These are phyloP conservation scores for Drosophila anceps DNA, from an alignment of 2,888 invertebrate species.

Conservation along the genomic window DNA sequence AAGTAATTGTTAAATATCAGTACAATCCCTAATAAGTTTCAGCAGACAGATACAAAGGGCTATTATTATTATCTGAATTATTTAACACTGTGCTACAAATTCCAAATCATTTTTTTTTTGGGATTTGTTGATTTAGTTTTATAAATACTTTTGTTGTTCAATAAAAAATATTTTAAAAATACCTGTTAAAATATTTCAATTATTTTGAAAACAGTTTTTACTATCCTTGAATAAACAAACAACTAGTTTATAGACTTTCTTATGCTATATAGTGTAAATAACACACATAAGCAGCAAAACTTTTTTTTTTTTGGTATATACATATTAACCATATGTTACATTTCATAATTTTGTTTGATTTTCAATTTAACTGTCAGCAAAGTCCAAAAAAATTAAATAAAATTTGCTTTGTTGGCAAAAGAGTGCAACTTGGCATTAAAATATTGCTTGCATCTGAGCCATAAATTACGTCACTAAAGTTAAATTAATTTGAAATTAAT, in stretches of 20 bases:
- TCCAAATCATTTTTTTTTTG: too few species aligned
- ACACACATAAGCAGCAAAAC: background rate
- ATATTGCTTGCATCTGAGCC: conserved; percentile 33
- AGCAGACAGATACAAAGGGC: background rate
- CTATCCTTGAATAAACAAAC: too few species aligned
- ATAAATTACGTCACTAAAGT: conserved; percentile 44
- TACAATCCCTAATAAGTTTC: background rate
- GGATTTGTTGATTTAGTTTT: background rate
- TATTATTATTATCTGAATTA: background rate
- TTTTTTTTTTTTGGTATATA: background rate
- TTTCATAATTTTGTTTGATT: conserved; percentile 30
- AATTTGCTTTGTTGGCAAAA: conserved; percentile 39
- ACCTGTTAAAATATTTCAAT: too few species aligned
- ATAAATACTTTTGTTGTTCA: too few species aligned
- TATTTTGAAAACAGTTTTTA: too few species aligned
- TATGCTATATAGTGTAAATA: background rate
- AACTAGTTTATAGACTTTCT: background rate
- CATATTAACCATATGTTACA: conserved; percentile 9
- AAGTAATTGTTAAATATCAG: conserved; percentile 11
- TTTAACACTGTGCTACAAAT: background rate
- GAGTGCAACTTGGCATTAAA: conserved; percentile 26
- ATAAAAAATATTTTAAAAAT: too few species aligned
- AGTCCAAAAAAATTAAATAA: conserved; percentile 6
- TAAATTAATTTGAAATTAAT: conserved; percentile 18
- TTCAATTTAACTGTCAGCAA: conserved; percentile 4